Evolutionary conservation across 2,113 vertebrate genomes (phyloP).

Genomic region (Prolemur simus): DNA sequence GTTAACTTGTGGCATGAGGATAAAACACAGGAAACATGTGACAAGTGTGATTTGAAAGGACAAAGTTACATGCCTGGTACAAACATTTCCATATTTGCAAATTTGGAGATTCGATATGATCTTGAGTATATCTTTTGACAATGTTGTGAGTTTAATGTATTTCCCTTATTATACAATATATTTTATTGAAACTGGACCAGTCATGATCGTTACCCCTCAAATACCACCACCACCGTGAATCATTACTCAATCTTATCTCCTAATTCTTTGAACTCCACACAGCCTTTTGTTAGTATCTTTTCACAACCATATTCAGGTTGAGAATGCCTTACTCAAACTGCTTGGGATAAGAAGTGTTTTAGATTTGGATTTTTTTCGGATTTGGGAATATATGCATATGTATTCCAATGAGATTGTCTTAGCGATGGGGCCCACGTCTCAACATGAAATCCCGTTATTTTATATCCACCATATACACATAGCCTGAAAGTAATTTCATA

Average conservation of each 20-base stretch:
- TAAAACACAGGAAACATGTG: conserved; percentile 27
- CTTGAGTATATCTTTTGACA: neutral
- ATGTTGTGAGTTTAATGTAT: neutral
- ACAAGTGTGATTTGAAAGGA: neutral
- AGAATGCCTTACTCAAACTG: neutral
- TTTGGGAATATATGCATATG: neutral
- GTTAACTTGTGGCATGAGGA: conserved; percentile 3
- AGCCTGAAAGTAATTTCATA: neutral
- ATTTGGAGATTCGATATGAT: neutral
- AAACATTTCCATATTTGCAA: neutral
- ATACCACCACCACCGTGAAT: neutral
- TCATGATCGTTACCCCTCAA: neutral
- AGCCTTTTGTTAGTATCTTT: neutral
- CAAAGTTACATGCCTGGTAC: neutral
- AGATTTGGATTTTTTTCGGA: neutral
- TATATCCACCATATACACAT: neutral
- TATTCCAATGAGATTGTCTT: neutral
- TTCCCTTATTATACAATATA: neutral
- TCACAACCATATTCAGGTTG: neutral
- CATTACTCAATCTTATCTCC: neutral
- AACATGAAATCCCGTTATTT: neutral
- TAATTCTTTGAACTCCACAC: neutral
- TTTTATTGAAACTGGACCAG: neutral
- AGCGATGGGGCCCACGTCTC: neutral
- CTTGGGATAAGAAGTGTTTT: neutral